Conservation (phyloP, 2,888 invertebrate species). For the Phasia obesa region DNA sequence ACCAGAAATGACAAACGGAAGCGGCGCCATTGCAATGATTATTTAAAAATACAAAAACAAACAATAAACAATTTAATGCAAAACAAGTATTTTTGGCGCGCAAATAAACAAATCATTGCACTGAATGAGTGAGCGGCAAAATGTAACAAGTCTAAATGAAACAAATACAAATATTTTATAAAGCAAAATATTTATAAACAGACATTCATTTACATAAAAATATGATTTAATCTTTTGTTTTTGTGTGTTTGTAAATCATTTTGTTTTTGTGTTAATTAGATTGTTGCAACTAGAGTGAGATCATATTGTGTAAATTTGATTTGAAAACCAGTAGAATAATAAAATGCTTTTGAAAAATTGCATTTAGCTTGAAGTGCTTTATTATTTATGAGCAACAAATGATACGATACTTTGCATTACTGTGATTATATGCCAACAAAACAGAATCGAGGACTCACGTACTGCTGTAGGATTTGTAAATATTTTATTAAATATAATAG, state of each 20-base stretch:
- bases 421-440: too few species aligned
- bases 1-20: constrained; percentile 70
- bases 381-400: constrained; percentile 34
- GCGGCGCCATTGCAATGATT: constrained; percentile 53
- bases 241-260: constrained; percentile 12
- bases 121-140: not conserved
- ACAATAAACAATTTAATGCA: constrained; percentile 31
- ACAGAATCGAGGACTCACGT: constrained; percentile 67
- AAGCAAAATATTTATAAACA: not conserved
- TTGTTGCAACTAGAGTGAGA: constrained; percentile 48
- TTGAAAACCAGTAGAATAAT: constrained; percentile 64
- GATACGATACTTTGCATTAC: too few species aligned
- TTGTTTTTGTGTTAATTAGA: constrained; percentile 21
- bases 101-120: constrained; percentile 9
- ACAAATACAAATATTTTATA: not conserved
- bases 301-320: constrained; percentile 56
- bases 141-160: constrained; percentile 34
- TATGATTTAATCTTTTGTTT: constrained; percentile 37
- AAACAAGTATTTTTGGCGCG: constrained; percentile 58
- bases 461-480: constrained; percentile 45
- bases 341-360: constrained; percentile 25
- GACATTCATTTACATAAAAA: constrained; percentile 2
- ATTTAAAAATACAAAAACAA: constrained; percentile 26
- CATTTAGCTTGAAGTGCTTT: constrained; percentile 21
- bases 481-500: constrained; percentile 20